Percentiles rank a stretch among this genome's conserved stretches.
phyloP scores from a whole-genome alignment of 1,140 invertebrate species.

The Dryas iulia region DNA sequence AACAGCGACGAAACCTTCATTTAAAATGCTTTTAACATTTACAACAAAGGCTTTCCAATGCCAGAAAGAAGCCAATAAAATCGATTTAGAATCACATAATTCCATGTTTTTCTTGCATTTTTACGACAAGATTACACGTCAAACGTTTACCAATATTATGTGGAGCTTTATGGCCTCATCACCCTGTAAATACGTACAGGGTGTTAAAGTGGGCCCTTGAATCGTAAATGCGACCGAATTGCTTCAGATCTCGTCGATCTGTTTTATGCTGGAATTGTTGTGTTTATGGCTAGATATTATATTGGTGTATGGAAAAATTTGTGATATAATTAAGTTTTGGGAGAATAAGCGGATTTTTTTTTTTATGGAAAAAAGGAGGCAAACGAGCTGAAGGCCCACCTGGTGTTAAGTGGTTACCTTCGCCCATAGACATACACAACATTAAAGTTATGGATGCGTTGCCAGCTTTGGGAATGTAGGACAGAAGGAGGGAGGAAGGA shows the following conservation, averaged over 20 bases:
- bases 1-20: neutral
- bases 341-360: no score
- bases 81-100: conserved; percentile 31
- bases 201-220: conserved; percentile 53
- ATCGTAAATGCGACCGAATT: conserved; percentile 61
- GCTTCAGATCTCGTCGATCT: conserved; percentile 54
- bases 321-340: neutral
- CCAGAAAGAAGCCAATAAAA: conserved; percentile 14
- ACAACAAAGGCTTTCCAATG: neutral
- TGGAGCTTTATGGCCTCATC: conserved; percentile 60
- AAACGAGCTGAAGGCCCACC: no score
- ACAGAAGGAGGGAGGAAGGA: no score
- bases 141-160: conserved; percentile 66
- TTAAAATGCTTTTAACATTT: neutral
- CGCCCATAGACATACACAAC: no score
- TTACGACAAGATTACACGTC: conserved; percentile 44
- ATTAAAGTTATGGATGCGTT: no score
- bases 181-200: conserved; percentile 54
- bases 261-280: conserved; percentile 59
- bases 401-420: no score
- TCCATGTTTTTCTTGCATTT: conserved; percentile 24
- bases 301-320: neutral
- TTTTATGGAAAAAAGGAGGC: no score
- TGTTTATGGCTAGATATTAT: neutral
- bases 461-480: no score